Conservation (phyloP, 1,140 invertebrate species). For the Zaprionus taronus region DNA sequence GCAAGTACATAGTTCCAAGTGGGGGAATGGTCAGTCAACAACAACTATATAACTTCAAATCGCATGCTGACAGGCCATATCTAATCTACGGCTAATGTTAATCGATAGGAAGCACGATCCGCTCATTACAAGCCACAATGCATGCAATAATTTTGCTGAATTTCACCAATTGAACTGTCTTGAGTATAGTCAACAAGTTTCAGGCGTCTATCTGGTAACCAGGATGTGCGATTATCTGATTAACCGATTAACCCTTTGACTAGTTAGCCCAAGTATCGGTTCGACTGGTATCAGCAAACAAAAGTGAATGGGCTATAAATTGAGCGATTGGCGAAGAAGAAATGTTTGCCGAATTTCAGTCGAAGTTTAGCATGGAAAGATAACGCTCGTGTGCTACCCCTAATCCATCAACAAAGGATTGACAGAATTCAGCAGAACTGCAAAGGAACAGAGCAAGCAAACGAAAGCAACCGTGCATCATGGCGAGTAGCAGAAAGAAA, state of each 20-base stretch:
- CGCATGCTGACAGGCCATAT: slow-evolving; percentile 25
- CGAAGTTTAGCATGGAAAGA: slow-evolving; percentile 45
- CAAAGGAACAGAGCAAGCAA: background rate
- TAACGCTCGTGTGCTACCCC: slow-evolving; percentile 27
- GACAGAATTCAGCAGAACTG: background rate
- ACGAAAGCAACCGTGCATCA: background rate
- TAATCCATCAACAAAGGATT: slow-evolving; percentile 21
- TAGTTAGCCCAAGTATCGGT: background rate
- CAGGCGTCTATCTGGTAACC: background rate
- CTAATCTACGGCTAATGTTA: slow-evolving; percentile 37
- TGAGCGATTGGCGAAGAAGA: slow-evolving; percentile 5
- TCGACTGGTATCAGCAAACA: background rate
- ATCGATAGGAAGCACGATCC: slow-evolving; percentile 17
- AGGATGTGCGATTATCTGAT: slow-evolving; percentile 19
- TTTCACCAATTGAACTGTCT: no score
- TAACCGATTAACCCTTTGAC: slow-evolving; percentile 18
- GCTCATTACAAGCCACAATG: slow-evolving; percentile 7
- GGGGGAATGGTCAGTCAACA: background rate
- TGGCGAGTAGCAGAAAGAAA: slow-evolving; percentile 8
- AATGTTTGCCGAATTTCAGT: slow-evolving; percentile 49
- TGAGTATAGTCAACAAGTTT: background rate
- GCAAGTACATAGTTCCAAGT: slow-evolving; percentile 5
- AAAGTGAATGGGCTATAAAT: slow-evolving; percentile 11
- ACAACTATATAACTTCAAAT: slow-evolving; percentile 12
- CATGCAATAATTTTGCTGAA: background rate